Evolutionary conservation across 2,797 vertebrate genomes (phyloP).

Genomic region (Hafferia zeledoni): DNA sequence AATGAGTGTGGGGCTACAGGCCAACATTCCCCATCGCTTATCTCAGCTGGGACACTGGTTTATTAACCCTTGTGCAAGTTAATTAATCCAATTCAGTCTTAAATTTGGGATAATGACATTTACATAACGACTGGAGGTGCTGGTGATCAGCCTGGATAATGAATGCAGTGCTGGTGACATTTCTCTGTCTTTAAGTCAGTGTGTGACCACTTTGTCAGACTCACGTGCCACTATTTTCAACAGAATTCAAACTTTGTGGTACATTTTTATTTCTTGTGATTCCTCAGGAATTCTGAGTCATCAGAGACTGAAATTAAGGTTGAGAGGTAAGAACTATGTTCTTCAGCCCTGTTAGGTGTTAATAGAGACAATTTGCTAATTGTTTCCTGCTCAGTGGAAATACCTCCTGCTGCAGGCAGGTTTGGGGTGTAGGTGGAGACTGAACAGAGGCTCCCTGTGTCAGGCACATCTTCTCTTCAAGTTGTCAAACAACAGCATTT

Average conservation of each 20-base stretch:
- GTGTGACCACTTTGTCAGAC: neutral
- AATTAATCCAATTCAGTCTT: neutral
- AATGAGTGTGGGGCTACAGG: neutral
- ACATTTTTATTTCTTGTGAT: neutral
- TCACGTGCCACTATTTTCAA: neutral
- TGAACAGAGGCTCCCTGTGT: neutral
- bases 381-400: slow-evolving; percentile 4
- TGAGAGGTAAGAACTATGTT: neutral
- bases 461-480: neutral
- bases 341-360: neutral
- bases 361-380: neutral
- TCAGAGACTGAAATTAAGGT: neutral
- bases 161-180: neutral
- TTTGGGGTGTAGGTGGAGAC: neutral
- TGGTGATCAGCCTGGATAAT: neutral
- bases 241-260: neutral
- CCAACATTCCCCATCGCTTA: neutral
- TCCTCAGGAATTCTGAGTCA: slow-evolving; percentile 6
- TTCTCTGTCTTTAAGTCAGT: neutral
- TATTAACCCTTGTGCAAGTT: neutral
- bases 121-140: neutral
- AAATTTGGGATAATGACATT: neutral
- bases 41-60: neutral
- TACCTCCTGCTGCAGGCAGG: neutral
- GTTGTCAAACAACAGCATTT: neutral